phyloP scores from a whole-genome alignment of 2,797 vertebrate genomes.

The Ptychobarbus kaznakovi region DNA sequence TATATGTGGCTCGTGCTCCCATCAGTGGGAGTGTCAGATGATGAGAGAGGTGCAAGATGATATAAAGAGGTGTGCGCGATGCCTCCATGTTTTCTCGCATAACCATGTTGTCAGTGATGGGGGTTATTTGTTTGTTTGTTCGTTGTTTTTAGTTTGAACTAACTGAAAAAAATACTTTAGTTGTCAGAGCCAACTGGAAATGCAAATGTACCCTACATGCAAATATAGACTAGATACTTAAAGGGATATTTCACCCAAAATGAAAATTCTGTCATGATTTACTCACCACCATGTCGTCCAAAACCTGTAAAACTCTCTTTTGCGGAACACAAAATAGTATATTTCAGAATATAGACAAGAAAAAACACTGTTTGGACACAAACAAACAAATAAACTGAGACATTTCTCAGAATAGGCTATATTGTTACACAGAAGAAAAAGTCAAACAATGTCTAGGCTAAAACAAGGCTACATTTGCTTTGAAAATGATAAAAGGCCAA shows the following conservation, averaged over 20 bases:
- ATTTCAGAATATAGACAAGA: neutral
- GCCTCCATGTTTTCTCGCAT: constrained; percentile 55
- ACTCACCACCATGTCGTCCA: neutral
- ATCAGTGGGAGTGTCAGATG: constrained; percentile 56
- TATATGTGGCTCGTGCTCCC: constrained; percentile 38
- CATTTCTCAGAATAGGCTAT: neutral
- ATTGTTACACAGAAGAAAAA: neutral
- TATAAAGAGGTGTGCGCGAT: constrained; percentile 32
- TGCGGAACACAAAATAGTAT: neutral
- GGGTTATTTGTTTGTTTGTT: neutral
- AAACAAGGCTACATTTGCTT: too few relatives aligned
- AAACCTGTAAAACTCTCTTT: neutral
- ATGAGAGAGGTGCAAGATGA: constrained; percentile 37
- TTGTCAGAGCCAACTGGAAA: neutral
- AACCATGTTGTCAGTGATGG: constrained; percentile 40
- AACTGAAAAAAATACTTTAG: neutral
- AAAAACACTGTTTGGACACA: neutral
- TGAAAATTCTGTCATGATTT: neutral
- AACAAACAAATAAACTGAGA: neutral
- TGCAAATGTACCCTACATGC: neutral
- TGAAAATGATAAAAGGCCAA: too few relatives aligned
- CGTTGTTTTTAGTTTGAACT: neutral
- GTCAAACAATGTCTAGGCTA: neutral
- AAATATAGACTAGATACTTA: neutral
- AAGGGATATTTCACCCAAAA: neutral